Evolutionary conservation across 2,113 vertebrate species (phyloP), one percentile per base, ranked within the genome.

Genomic region (Glaucidium brasilianum): DNA sequence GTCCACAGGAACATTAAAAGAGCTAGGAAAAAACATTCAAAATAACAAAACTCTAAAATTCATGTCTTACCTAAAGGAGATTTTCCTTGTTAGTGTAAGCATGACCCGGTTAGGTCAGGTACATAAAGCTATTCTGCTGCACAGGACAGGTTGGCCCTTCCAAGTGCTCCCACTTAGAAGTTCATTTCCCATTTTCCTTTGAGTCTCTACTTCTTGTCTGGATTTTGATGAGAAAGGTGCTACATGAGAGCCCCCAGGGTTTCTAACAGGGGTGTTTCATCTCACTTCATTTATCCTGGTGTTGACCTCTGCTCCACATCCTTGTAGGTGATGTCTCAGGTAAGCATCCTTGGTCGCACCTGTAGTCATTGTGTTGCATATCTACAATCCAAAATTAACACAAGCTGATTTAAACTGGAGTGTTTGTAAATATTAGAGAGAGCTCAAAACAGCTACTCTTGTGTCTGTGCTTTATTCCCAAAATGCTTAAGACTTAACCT

Each of bases 251-350:
- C 34, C 19, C 16, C 12, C 5, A 16, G 43, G 26, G 15, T 34
- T 88, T 79, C 43, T 74, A 47, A 34, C 49, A 74, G 29, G 35
- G 17, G 6, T 58, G 12, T 69, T 73, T 74, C 29, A 35, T 63
- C 49, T 58, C 49, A 25, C 49, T 21, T 69, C 34, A 9, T 79
- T 68, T 73, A 45, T 32, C 25, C 49, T 53, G 43, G 26, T 3
- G 0, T 63, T 53, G 56, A 49, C 43, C 56, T 71, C n/a, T 5
- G 6, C 20, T 81, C 64, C 68, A 58, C 43, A 41, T 23, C 17
- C 32, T 37, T 1, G 0, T 20, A 60, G 63, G 52, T 2, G 11
- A 55, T 79, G 45, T 56, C 58, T 49, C 0, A 0, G 19, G 12
- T 53, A 22, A 76, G 56, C 47, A 26, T 76, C 63, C 39, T 64